A percentile compares a stretch with the other conserved stretches of the same genome.
These are phyloP conservation scores for Pelosia muscerda DNA, from an alignment of 2,888 invertebrate species.

Conservation along the genomic window DNA sequence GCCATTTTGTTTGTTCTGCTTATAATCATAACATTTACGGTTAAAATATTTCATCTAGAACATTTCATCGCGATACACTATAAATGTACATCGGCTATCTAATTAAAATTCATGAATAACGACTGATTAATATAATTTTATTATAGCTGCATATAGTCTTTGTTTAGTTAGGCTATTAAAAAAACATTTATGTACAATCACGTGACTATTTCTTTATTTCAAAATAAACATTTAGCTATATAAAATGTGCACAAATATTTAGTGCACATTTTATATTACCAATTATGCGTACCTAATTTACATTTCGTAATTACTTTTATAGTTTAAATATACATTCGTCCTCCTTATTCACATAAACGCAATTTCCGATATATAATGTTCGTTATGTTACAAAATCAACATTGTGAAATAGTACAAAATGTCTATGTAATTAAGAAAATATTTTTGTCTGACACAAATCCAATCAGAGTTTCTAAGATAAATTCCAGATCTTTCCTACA, in stretches of 20 bases:
- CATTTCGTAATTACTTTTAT: not conserved
- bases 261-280: not conserved
- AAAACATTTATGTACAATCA: not conserved
- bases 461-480: slow-evolving; percentile 11
- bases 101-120: no score
- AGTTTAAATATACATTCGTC: not conserved
- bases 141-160: no score
- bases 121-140: no score
- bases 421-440: slow-evolving; percentile 5
- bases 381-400: slow-evolving; percentile 5
- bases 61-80: no score
- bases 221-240: not conserved
- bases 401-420: slow-evolving; percentile 1
- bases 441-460: slow-evolving; percentile 14
- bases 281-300: slow-evolving; percentile 26
- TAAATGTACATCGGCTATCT: no score
- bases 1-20: no score
- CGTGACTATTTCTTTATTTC: not conserved
- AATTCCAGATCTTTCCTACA: slow-evolving; percentile 20
- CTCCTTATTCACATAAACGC: not conserved
- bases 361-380: not conserved
- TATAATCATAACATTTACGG: no score
- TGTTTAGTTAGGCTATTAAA: no score
- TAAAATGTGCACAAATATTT: no score
- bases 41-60: no score